Evolutionary conservation across 2,797 vertebrate species (phyloP).

Genomic region (Enteromius unitaeniatus): DNA sequence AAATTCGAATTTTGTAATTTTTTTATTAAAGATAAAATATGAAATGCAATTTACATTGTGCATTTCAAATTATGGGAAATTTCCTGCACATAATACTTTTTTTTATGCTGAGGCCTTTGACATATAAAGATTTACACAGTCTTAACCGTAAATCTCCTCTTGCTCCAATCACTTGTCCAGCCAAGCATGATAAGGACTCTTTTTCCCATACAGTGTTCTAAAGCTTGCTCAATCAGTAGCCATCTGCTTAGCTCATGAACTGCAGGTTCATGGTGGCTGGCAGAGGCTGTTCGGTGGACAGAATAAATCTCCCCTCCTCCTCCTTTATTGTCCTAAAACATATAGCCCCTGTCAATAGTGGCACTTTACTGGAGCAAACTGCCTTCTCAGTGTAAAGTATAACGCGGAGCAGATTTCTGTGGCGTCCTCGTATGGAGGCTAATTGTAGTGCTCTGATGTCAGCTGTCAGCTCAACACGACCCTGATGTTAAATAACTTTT

Average conservation of each 20-base stretch:
- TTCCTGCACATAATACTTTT: constrained; percentile 26
- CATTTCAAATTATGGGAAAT: constrained; percentile 29
- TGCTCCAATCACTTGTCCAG: constrained; percentile 81
- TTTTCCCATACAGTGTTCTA: constrained; percentile 87
- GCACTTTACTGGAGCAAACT: constrained; percentile 67
- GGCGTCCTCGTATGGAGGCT: constrained; percentile 28
- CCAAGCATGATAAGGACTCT: constrained; percentile 83
- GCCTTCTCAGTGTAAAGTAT: constrained; percentile 76
- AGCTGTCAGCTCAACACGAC: constrained; percentile 12
- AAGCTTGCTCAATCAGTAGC: constrained; percentile 87
- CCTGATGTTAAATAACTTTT: neutral
- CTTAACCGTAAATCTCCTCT: constrained; percentile 80
- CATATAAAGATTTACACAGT: constrained; percentile 81
- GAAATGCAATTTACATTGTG: constrained; percentile 19
- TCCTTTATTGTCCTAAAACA: constrained; percentile 78
- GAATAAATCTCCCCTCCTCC: constrained; percentile 69
- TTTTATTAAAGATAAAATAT: constrained; percentile 1
- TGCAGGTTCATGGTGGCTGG: constrained; percentile 77
- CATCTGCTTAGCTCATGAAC: constrained; percentile 87
- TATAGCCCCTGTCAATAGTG: constrained; percentile 81
- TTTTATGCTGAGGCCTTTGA: constrained; percentile 64
- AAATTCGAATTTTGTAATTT: too few relatives aligned
- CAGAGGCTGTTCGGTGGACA: constrained; percentile 71
- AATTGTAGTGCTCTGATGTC: constrained; percentile 51
- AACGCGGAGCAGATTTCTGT: constrained; percentile 30